phyloP scores from a whole-genome alignment of 2,888 invertebrate species.

The Rhabditoides inermis region DNA sequence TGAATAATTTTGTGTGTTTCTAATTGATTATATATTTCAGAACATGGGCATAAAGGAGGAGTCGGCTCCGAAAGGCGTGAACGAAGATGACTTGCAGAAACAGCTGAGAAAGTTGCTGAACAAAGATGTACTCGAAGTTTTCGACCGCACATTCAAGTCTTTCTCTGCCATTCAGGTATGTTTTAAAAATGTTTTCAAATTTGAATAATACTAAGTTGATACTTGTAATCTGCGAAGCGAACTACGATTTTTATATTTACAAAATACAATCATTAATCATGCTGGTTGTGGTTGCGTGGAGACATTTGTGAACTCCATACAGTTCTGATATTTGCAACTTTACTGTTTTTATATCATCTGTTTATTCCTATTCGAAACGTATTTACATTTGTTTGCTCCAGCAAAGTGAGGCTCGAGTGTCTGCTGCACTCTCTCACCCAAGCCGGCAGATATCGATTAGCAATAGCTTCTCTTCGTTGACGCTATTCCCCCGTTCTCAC shows the following conservation, averaged over 20 bases:
- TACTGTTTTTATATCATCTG: too few relatives aligned
- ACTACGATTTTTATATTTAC: not conserved
- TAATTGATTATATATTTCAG: too few relatives aligned
- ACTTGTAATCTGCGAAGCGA: not conserved
- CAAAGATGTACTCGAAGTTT: conserved; percentile 25
- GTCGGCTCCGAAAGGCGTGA: too few relatives aligned
- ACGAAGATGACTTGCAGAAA: too few relatives aligned
- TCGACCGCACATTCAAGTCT: conserved; percentile 21
- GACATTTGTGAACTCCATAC: too few relatives aligned
- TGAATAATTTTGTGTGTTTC: too few relatives aligned
- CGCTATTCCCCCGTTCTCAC: not conserved
- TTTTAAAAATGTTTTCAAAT: conserved; percentile 1
- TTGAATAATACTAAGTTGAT: not conserved
- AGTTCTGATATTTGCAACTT: too few relatives aligned
- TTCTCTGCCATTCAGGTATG: conserved; percentile 34
- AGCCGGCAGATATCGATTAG: not conserved
- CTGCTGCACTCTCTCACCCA: conserved; percentile 1
- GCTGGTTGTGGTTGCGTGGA: not conserved
- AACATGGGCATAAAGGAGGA: too few relatives aligned
- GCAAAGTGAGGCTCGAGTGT: too few relatives aligned
- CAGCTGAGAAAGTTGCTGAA: conserved; percentile 23
- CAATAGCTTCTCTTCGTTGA: not conserved
- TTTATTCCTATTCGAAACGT: too few relatives aligned
- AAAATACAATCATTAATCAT: not conserved
- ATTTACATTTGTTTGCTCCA: too few relatives aligned